phyloP scores from a whole-genome alignment of 1,140 invertebrate species.

The Condylostylus longicornis region DNA sequence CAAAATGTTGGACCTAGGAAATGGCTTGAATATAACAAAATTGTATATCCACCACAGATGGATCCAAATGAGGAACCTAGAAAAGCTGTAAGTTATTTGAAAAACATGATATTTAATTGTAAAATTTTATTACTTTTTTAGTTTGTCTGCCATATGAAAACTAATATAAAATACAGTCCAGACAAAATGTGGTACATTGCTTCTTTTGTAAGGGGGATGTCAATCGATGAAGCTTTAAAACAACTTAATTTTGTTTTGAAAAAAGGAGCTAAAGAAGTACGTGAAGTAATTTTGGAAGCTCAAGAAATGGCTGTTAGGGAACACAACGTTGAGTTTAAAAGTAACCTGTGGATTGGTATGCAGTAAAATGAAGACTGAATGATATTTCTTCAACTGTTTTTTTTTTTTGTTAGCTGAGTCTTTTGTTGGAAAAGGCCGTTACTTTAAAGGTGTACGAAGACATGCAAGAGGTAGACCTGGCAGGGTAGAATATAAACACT shows the following conservation, averaged over 20 bases:
- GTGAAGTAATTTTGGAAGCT: slow-evolving; percentile 74
- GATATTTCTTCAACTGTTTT: slow-evolving; percentile 1
- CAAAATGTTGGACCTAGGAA: slow-evolving; percentile 30
- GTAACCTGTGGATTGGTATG: slow-evolving; percentile 92
- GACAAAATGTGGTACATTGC: slow-evolving; percentile 89
- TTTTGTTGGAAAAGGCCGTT: slow-evolving; percentile 54
- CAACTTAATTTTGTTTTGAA: slow-evolving; percentile 69
- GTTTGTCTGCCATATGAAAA: slow-evolving; percentile 71
- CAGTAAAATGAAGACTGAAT: background rate
- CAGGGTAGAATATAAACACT: slow-evolving; percentile 59
- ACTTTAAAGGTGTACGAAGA: slow-evolving; percentile 67
- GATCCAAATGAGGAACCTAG: slow-evolving; percentile 52
- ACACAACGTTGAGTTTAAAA: slow-evolving; percentile 90
- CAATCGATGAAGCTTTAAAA: slow-evolving; percentile 83
- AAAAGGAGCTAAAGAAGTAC: slow-evolving; percentile 68
- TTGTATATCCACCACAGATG: slow-evolving; percentile 59
- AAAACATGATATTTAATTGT: background rate
- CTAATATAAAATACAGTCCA: slow-evolving; percentile 76
- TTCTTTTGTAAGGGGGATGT: slow-evolving; percentile 71
- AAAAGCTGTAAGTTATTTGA: slow-evolving; percentile 56
- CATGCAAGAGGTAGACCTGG: slow-evolving; percentile 60
- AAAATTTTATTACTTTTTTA: slow-evolving; percentile 36
- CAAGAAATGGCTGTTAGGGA: slow-evolving; percentile 70
- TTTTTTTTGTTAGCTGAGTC: slow-evolving; percentile 59
- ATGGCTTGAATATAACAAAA: slow-evolving; percentile 53